Percentiles rank a stretch among this genome's conserved stretches.
These are phyloP conservation scores for Rotaria macrura DNA, from an alignment of 2,888 invertebrate genomes.

Conservation along the genomic window DNA sequence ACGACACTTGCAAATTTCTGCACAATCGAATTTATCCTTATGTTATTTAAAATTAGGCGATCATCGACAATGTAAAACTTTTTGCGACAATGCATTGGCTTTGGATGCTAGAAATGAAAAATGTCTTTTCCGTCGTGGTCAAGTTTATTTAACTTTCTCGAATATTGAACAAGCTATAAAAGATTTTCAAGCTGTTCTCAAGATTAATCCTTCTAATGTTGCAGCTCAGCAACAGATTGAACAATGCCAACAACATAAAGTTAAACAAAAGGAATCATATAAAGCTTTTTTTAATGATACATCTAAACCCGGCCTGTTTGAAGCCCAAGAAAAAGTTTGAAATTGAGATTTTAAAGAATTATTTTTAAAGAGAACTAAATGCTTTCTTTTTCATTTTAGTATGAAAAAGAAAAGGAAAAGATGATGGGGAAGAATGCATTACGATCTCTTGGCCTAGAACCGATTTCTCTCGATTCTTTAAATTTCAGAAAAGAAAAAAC, in stretches of 20 bases:
- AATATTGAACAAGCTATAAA: slow-evolving; percentile 66
- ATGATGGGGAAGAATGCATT: neutral
- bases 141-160: slow-evolving; percentile 63
- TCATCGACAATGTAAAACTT: slow-evolving; percentile 61
- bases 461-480: neutral
- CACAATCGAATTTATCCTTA: slow-evolving; percentile 69
- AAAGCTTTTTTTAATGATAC: neutral
- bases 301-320: neutral
- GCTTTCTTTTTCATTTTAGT: neutral
- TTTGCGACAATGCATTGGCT: slow-evolving; percentile 67
- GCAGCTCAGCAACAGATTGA: slow-evolving; percentile 68
- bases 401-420: neutral
- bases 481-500: too few species aligned
- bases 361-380: neutral
- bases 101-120: slow-evolving; percentile 70
- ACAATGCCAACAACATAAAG: slow-evolving; percentile 59
- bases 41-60: slow-evolving; percentile 67
- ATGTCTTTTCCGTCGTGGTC: slow-evolving; percentile 74
- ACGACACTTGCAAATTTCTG: slow-evolving; percentile 59
- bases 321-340: neutral
- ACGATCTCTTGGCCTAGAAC: neutral
- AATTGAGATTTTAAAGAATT: neutral
- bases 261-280: slow-evolving; percentile 24
- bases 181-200: slow-evolving; percentile 67
- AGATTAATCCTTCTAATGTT: slow-evolving; percentile 72